These are phyloP conservation scores for Loris lydekkerianus DNA, from an alignment of 2,797 vertebrate genomes.

Conservation along the genomic window DNA sequence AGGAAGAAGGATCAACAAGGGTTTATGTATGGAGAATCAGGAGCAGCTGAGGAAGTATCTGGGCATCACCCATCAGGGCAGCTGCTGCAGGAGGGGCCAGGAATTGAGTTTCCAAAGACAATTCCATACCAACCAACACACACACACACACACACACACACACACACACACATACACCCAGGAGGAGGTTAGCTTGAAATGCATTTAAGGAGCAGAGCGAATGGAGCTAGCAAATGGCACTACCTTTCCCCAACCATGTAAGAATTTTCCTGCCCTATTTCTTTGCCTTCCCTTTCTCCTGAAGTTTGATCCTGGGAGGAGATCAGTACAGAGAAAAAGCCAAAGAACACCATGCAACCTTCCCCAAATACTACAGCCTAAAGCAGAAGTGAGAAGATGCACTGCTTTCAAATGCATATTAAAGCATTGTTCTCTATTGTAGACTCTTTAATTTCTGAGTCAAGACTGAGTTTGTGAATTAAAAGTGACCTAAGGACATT, in stretches of 20 bases:
- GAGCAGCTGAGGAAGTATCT: neutral
- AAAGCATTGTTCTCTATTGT: neutral
- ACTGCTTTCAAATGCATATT: neutral
- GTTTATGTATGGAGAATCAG: neutral
- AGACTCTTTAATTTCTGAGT: neutral
- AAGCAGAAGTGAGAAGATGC: neutral
- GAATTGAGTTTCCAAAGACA: neutral
- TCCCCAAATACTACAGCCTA: neutral
- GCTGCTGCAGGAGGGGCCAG: neutral
- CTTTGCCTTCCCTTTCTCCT: neutral
- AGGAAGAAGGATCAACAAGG: neutral
- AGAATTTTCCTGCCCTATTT: neutral
- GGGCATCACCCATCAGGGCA: neutral
- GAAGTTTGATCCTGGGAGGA: neutral
- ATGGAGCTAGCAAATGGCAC: neutral
- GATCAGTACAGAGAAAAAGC: neutral
- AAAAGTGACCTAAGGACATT: neutral
- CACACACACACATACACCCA: neutral
- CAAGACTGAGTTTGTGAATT: conserved; percentile 7
- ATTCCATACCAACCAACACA: rapidly evolving
- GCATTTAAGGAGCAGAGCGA: neutral
- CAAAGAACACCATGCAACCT: neutral
- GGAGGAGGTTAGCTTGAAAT: neutral
- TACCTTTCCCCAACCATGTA: neutral
- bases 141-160: too few relatives aligned